phyloP scores from a whole-genome alignment of 2,113 vertebrate species.

The Lipophrys pholis region DNA sequence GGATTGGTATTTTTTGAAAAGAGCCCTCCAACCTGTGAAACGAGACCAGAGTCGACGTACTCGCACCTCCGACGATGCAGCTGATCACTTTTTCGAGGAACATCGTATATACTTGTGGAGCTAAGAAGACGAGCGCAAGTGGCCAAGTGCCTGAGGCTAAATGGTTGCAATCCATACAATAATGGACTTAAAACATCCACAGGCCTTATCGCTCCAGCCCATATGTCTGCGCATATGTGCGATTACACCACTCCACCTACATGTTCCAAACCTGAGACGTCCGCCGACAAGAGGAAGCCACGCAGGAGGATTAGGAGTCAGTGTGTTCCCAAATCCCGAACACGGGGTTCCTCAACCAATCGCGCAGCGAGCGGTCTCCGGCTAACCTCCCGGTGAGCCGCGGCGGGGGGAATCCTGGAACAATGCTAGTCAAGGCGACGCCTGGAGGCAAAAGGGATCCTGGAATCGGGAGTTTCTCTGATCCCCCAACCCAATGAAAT shows the following conservation, averaged over 20 bases:
- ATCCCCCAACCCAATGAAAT: conserved; percentile 32
- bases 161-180: conserved; percentile 70
- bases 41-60: not conserved
- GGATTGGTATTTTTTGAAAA: conserved; percentile 5
- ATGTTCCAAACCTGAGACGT: conserved; percentile 74
- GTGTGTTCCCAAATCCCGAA: conserved; percentile 73
- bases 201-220: conserved; percentile 72
- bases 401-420: conserved; percentile 71
- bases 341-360: conserved; percentile 53
- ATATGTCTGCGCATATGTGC: conserved; percentile 65
- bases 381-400: conserved; percentile 56
- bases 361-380: conserved; percentile 41
- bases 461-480: conserved; percentile 48
- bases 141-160: conserved; percentile 64
- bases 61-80: conserved; percentile 32
- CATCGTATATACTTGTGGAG: conserved; percentile 46
- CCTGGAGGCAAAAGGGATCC: conserved; percentile 56
- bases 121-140: conserved; percentile 38
- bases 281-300: conserved; percentile 62
- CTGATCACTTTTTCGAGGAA: conserved; percentile 34
- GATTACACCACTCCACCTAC: conserved; percentile 71
- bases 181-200: conserved; percentile 71
- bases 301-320: conserved; percentile 68
- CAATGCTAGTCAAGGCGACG: conserved; percentile 65
- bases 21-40: not conserved